These are phyloP conservation scores for Thamnaconus septentrionalis DNA, from an alignment of 2,113 vertebrate genomes.

Conservation along the genomic window DNA sequence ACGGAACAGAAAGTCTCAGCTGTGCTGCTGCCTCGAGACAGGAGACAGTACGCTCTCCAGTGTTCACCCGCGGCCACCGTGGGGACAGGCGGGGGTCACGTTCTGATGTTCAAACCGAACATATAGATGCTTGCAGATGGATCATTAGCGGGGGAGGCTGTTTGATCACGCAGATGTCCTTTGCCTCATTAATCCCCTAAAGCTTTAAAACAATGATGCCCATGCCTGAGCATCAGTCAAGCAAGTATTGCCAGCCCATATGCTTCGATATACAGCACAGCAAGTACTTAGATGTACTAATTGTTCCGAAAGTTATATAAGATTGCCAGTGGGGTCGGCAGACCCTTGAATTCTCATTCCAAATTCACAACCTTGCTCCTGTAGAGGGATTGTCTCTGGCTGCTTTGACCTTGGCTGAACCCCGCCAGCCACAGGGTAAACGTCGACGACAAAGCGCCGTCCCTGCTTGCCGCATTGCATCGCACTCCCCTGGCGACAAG, in stretches of 20 bases:
- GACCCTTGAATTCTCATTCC: not conserved
- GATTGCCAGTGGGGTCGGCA: not conserved
- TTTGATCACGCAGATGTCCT: constrained; percentile 18
- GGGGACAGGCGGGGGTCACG: not conserved
- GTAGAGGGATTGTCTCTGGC: not conserved
- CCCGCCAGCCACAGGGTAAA: not conserved
- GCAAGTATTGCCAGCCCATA: not conserved
- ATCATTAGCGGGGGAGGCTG: constrained; percentile 4
- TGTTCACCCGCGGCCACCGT: not conserved
- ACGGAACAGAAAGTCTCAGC: constrained; percentile 24
- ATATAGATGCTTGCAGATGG: constrained; percentile 24
- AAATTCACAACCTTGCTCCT: not conserved
- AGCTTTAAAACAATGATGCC: constrained; percentile 20
- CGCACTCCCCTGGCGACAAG: too few species aligned
- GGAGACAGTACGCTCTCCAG: constrained; percentile 26
- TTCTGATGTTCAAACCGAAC: constrained; percentile 28
- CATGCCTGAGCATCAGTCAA: constrained; percentile 13
- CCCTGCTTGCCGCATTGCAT: not conserved
- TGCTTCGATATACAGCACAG: constrained; percentile 1
- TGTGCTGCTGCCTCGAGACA: constrained; percentile 13
- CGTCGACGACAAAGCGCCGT: too few species aligned
- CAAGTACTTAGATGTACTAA: constrained; percentile 2
- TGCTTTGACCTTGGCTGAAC: constrained; percentile 21
- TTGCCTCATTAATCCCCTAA: constrained; percentile 14
- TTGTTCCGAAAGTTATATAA: constrained; percentile 13